These are phyloP conservation scores for Laterallus jamaicensis DNA, from an alignment of 2,113 vertebrate genomes.

Conservation along the genomic window DNA sequence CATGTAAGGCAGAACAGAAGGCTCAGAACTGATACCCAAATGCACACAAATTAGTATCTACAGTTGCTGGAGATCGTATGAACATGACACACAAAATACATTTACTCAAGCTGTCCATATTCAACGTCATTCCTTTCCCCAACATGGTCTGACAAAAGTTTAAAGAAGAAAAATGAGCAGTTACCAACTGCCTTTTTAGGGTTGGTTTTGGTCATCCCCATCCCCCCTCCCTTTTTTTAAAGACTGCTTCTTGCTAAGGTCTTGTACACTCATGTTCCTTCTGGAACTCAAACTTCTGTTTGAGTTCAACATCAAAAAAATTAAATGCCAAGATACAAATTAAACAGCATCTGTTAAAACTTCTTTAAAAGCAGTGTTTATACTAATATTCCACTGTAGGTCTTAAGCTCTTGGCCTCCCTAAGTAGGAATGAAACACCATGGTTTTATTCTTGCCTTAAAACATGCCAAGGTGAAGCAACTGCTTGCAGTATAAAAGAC, in stretches of 20 bases:
- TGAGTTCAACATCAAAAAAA: not conserved
- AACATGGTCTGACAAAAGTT: not conserved
- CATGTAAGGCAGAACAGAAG: constrained; percentile 13
- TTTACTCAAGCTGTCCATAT: not conserved
- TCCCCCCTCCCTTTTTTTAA: not conserved
- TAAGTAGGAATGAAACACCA: not conserved
- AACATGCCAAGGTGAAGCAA: not conserved
- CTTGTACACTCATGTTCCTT: not conserved
- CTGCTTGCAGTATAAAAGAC: not conserved
- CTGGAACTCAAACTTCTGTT: not conserved
- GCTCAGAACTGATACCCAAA: not conserved
- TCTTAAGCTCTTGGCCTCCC: not conserved
- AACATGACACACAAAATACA: not conserved
- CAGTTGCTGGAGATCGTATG: not conserved
- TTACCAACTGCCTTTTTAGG: not conserved
- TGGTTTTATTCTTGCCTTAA: not conserved
- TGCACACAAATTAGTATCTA: not conserved
- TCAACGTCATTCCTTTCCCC: not conserved
- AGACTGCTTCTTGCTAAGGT: not conserved
- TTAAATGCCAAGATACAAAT: not conserved
- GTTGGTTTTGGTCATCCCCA: not conserved
- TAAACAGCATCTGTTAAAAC: not conserved
- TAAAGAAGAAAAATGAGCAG: not conserved
- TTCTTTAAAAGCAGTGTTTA: not conserved
- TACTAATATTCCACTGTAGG: not conserved